A percentile compares a stretch with the other conserved stretches of the same genome.
These are phyloP conservation scores for Cladopsammia gracilis DNA, from an alignment of 64 coral and sea anemone species.

Conservation along the genomic window DNA sequence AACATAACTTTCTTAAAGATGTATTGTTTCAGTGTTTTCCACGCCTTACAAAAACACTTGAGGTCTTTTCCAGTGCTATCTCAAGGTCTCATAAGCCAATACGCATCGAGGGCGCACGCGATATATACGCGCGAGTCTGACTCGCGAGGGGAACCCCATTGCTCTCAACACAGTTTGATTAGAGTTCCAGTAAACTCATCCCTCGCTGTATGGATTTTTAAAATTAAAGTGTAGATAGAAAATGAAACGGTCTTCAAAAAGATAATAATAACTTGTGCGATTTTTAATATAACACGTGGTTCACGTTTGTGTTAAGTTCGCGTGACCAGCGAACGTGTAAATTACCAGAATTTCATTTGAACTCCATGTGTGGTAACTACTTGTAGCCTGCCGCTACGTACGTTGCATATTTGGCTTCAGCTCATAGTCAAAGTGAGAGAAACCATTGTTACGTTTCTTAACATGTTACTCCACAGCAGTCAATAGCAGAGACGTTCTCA, in stretches of 20 bases:
- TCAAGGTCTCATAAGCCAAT: not conserved
- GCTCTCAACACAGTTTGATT: too few relatives aligned
- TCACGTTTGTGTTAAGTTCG: not conserved
- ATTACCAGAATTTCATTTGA: not conserved
- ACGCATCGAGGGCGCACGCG: not conserved
- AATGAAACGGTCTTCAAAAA: too few relatives aligned
- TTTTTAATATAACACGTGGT: slow-evolving; percentile 10
- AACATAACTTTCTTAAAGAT: not conserved
- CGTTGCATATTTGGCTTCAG: not conserved
- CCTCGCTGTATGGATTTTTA: too few relatives aligned
- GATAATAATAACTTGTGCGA: too few relatives aligned
- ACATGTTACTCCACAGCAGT: not conserved
- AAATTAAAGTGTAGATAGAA: too few relatives aligned
- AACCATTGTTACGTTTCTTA: not conserved
- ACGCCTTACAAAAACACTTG: not conserved
- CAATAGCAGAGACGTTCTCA: not conserved
- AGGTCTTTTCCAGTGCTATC: not conserved
- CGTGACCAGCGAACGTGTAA: not conserved
- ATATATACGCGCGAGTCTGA: not conserved
- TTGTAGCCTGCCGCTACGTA: not conserved
- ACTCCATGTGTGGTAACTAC: not conserved
- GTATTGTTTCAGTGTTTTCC: not conserved
- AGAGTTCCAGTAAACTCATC: too few relatives aligned
- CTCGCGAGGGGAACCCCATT: not conserved
- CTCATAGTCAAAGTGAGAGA: not conserved